Evolutionary conservation across 2,797 vertebrate genomes (phyloP).

Genomic region (Chiloscyllium punctatum): DNA sequence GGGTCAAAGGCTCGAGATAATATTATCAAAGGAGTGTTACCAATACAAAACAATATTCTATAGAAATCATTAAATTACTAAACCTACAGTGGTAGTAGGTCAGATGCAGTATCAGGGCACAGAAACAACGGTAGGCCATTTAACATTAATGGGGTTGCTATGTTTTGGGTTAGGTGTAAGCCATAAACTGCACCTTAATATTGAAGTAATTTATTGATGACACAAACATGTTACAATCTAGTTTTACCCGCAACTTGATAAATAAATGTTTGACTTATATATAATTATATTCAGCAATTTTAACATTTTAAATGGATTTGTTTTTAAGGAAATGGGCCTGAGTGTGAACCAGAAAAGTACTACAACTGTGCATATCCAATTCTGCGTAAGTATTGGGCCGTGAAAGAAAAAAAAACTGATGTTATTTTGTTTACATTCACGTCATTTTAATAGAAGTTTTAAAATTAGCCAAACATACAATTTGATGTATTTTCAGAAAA

Average conservation of each 20-base stretch:
- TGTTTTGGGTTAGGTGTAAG: neutral
- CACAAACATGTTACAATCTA: neutral
- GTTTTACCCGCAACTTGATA: neutral
- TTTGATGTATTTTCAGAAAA: too few species aligned
- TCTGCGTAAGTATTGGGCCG: slow-evolving; percentile 54
- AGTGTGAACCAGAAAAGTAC: slow-evolving; percentile 58
- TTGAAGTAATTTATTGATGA: neutral
- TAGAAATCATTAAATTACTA: neutral
- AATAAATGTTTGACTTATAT: neutral
- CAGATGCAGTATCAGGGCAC: too few species aligned
- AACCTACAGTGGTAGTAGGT: neutral
- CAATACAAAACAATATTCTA: neutral
- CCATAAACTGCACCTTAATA: neutral
- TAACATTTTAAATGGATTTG: slow-evolving; percentile 19
- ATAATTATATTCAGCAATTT: neutral
- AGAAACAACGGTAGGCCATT: neutral
- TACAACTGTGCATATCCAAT: slow-evolving; percentile 59
- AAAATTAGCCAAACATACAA: neutral
- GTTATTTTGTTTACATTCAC: too few species aligned
- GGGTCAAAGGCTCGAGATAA: neutral
- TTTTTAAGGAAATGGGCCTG: slow-evolving; percentile 54
- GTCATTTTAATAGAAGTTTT: neutral
- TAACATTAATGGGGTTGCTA: neutral
- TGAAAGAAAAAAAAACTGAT: neutral
- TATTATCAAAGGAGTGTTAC: neutral